Base-by-base conservation (phyloP, 1,140 invertebrate species). In the Procambarus virginalis region DNA sequence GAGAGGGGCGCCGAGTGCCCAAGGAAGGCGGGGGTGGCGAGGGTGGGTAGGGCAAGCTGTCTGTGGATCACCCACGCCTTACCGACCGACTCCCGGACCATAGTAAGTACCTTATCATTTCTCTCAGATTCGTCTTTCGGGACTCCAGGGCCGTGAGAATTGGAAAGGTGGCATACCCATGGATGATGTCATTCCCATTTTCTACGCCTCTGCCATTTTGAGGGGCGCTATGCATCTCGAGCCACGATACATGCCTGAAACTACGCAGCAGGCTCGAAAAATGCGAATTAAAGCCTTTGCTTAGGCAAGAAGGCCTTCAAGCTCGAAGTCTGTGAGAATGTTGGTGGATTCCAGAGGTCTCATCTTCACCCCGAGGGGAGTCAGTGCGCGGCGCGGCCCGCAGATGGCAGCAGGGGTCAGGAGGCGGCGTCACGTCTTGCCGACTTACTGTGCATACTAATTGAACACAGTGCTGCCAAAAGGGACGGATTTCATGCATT, bases 371-470 rank as follows among this genome's bases (percentile, higher is more conserved):
- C 83, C 49, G 6, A 85, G 83, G 83, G 60, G 83, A 76, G 49
- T 70, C 49, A 45, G 64, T 46, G 58, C 22, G 68, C 82, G 78
- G 48, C 78, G 48, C 83, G 70, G 83, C 83, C 70, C 70, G 64
- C 70, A 87, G 85, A 51, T 87, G 85, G 85, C 85, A 87, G 85
- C 85, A 87, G 85, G 77, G 85, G 85, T 80, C 77, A 87, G 85
- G 85, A 87, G 77, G 78, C 77, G n/a, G 75, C 84, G 46, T 45
- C 85, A 87, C 85, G 85, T 87, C 77, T 51, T 80, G 55, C 77
- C n/a, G 60, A 64, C 60, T 80, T 87, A 87, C 85, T 80, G 45
- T 80, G 85, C 85, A 87, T 87, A 87, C 85, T 87, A 87, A 87
- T 87, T 87, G 77, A 70, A 34, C 85, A 9, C 83, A 85, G 17